These are phyloP conservation scores for Automeris io DNA, from an alignment of 2,888 invertebrate genomes.

Conservation along the genomic window DNA sequence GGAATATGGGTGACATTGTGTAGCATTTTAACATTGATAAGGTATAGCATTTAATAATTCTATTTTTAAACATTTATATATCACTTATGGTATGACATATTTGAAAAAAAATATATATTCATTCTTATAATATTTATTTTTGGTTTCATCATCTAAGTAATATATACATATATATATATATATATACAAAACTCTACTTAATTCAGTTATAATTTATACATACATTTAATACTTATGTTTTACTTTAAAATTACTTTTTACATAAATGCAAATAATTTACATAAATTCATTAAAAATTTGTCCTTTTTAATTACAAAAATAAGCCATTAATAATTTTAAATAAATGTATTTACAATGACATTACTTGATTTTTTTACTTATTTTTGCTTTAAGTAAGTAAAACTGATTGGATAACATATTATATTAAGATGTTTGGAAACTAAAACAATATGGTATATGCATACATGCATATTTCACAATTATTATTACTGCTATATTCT, in stretches of 20 bases:
- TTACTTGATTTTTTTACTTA: neutral
- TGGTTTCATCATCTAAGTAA: slow-evolving; percentile 5
- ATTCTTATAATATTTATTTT: slow-evolving; percentile 2
- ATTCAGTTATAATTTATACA: slow-evolving; percentile 12
- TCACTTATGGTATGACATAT: neutral
- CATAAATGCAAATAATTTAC: no score
- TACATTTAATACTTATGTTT: neutral
- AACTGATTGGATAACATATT: no score
- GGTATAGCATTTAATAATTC: neutral
- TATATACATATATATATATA: slow-evolving; percentile 10
- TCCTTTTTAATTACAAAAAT: neutral
- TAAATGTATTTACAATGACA: neutral
- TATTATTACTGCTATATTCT: no score
- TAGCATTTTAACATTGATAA: neutral
- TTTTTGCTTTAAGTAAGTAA: no score
- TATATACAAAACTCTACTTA: slow-evolving; percentile 18
- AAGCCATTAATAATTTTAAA: neutral
- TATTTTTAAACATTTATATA: neutral
- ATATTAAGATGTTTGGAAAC: no score
- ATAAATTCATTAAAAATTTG: neutral
- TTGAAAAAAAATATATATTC: neutral
- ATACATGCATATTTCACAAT: no score
- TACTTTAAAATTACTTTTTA: no score
- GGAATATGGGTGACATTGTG: neutral
- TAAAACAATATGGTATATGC: no score